Percentiles rank a stretch among this genome's conserved stretches.
Evolutionary conservation across 2,113 vertebrate genomes (phyloP).

Genomic region (Callospermophilus lateralis): DNA sequence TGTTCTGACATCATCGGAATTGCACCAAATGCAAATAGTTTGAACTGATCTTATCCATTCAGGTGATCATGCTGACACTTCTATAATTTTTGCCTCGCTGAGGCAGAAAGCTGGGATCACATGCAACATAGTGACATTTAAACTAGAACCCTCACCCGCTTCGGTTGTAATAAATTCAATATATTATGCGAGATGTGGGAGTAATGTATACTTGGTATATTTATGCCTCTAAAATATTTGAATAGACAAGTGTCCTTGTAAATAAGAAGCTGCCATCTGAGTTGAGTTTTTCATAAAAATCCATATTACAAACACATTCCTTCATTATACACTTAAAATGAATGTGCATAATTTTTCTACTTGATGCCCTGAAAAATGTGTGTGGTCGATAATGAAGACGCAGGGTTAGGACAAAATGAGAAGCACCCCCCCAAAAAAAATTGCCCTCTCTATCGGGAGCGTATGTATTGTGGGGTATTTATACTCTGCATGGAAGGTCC

Average conservation of each 20-base stretch:
- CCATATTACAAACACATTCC: background rate
- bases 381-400: background rate
- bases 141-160: background rate
- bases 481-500: background rate
- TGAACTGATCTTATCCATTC: slow-evolving; percentile 2
- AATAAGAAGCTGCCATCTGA: background rate
- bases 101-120: background rate
- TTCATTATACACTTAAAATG: background rate
- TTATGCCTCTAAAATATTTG: background rate
- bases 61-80: background rate
- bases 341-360: background rate
- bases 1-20: background rate
- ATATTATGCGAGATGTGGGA: background rate
- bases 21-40: background rate
- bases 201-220: background rate
- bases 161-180: background rate
- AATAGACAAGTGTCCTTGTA: background rate
- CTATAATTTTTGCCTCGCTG: background rate
- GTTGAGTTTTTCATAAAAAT: slow-evolving; percentile 11
- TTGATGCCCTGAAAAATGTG: background rate
- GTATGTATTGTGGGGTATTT: background rate
- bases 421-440: background rate
- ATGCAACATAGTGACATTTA: background rate
- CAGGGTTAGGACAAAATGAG: background rate
- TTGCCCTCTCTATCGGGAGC: background rate